These are phyloP conservation scores for Anas platyrhynchos DNA, from an alignment of 2,113 vertebrate genomes.

Conservation along the genomic window DNA sequence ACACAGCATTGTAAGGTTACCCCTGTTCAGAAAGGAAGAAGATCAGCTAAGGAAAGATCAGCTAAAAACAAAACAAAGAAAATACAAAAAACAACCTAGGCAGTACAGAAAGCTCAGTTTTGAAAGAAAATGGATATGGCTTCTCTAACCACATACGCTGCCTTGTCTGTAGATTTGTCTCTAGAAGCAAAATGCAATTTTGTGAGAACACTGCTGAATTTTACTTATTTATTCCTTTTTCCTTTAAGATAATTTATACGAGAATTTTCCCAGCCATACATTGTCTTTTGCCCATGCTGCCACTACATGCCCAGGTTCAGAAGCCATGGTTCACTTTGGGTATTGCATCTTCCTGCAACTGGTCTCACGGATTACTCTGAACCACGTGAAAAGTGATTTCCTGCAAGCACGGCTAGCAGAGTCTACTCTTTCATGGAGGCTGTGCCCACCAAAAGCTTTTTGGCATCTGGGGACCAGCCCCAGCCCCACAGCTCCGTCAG, in stretches of 20 bases:
- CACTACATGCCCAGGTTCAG: background rate
- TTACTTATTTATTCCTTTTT: background rate
- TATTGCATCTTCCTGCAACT: background rate
- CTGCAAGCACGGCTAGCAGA: background rate
- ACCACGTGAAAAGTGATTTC: accelerated
- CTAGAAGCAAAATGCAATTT: background rate
- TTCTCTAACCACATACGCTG: background rate
- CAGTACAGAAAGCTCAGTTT: background rate
- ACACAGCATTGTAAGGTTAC: background rate
- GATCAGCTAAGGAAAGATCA: background rate
- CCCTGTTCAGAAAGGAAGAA: background rate
- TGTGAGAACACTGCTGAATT: background rate
- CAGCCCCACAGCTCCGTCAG: background rate
- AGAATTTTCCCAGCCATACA: background rate
- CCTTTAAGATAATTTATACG: background rate
- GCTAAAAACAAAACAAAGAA: background rate
- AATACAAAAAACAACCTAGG: background rate
- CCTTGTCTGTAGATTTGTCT: background rate
- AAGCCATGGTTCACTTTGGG: background rate
- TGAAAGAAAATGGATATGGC: background rate
- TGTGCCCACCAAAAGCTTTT: background rate
- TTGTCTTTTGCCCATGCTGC: background rate
- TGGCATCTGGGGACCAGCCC: background rate
- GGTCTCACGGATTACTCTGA: background rate
- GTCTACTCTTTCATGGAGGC: background rate